Evolutionary conservation across 2,888 invertebrate species (phyloP).

Genomic region (Agrotis ipsilon): DNA sequence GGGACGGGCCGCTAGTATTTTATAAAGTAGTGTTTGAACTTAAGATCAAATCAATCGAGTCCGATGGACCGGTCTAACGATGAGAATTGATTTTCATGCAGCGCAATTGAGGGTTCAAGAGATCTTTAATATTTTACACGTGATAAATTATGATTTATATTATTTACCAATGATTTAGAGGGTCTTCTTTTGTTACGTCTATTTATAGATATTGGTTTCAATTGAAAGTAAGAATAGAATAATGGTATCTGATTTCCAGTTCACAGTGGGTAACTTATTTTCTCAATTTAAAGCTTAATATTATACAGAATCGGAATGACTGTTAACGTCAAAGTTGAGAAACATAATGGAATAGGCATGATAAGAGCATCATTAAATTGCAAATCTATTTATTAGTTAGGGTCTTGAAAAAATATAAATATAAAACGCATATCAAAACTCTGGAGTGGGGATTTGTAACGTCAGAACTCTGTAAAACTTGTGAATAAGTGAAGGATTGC

Average conservation of each 20-base stretch:
- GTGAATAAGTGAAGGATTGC: no score
- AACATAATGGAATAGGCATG: no score
- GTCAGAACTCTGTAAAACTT: no score
- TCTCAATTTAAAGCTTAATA: background rate
- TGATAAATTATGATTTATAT: slow-evolving; percentile 4
- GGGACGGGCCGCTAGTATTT: no score
- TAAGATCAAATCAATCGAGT: slow-evolving; percentile 48
- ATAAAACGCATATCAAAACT: no score
- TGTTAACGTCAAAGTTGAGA: background rate
- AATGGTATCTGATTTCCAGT: background rate
- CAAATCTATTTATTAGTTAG: no score
- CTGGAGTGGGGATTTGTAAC: no score
- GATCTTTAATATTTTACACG: slow-evolving; percentile 32
- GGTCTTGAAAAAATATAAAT: no score
- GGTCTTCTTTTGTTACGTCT: background rate
- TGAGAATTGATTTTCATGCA: slow-evolving; percentile 49
- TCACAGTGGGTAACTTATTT: background rate
- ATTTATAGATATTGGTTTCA: background rate
- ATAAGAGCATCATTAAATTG: no score
- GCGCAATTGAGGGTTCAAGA: slow-evolving; percentile 36
- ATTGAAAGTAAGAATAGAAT: background rate
- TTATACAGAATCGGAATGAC: background rate
- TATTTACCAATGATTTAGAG: background rate
- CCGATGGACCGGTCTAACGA: slow-evolving; percentile 16
- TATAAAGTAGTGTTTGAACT: slow-evolving; percentile 25